Evolutionary conservation across 2,797 vertebrate genomes (phyloP), one percentile per base, ranked within the genome.

Genomic region (Myotis myotis): DNA sequence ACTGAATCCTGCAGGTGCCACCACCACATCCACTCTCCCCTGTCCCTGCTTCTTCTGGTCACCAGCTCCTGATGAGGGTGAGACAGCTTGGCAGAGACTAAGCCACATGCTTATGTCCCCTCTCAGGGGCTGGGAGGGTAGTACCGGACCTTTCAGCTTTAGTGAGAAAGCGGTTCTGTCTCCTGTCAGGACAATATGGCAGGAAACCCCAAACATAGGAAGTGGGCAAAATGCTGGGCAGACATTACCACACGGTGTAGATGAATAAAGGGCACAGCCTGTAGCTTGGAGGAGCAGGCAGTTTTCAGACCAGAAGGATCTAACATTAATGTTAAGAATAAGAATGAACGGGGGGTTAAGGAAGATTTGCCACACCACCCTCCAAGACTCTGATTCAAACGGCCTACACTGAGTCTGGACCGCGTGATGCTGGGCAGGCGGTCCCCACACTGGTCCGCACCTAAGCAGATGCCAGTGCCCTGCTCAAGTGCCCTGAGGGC

Each of bases 211-310:
- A 84, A 47, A 28, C 20, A 16, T 1, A 38, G 20, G 30, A 60
- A 30, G 41, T 28, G 20, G 57, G 11, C 0, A 0, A 78, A 47
- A 17, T 12, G 19, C 36, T 57, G 22, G 36, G 11, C 5, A 20
- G 57, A 36, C 16, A 11, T n/a, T 16, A 2, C 20, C 72, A 25
- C 4, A 6, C 23, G 33, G 4, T 12, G 10, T 30, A 3, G 3
- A 0, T n/a, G 16, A 28, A n/a, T 55, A 3, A 74, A 5, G 6
- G 5, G 1, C 15, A 28, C 0, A 5, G 9, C 33, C 49, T 13
- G 6, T 0, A 16, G 30, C 80, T 4, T 72, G 33, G 47, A 89
- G 47, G 47, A 60, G 44, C 30, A 30, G n/a, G 30, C 0, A 1
- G 28, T 64, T 15, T 79, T 51, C 17, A 64, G 83, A 62, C 44